phyloP scores from a whole-genome alignment of 92 coral and sea anemone species.

The Umimayanthus kanabou region DNA sequence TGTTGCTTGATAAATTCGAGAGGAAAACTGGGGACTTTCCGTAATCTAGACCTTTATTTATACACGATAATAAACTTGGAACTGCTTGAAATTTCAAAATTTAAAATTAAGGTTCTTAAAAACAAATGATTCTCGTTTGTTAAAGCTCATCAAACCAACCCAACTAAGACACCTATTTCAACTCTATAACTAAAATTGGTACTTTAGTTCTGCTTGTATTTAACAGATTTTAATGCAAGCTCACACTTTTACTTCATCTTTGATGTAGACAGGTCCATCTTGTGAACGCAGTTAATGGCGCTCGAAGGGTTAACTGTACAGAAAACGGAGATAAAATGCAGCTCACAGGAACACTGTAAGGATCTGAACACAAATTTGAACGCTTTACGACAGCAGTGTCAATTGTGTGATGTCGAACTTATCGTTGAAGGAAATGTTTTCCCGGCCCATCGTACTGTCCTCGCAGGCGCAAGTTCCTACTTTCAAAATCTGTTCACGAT shows the following conservation, averaged over 20 bases:
- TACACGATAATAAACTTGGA: no score
- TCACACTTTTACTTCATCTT: background rate
- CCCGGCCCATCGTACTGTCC: slow-evolving; percentile 25
- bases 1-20: no score
- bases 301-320: background rate
- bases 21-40: no score
- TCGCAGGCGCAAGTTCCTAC: slow-evolving; percentile 32
- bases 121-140: no score
- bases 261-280: background rate
- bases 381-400: slow-evolving; percentile 21
- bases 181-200: no score
- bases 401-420: slow-evolving; percentile 25
- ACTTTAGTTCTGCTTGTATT: background rate
- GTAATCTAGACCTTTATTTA: no score
- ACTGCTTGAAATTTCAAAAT: no score
- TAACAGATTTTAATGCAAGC: background rate
- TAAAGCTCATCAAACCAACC: no score
- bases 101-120: no score
- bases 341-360: slow-evolving; percentile 21
- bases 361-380: slow-evolving; percentile 14
- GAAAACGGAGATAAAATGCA: background rate
- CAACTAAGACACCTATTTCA: no score
- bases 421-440: slow-evolving; percentile 20
- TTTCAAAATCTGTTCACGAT: slow-evolving; percentile 31
- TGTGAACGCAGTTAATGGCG: background rate